phyloP scores from a whole-genome alignment of 2,888 invertebrate genomes.

The Teleiodes luculella region DNA sequence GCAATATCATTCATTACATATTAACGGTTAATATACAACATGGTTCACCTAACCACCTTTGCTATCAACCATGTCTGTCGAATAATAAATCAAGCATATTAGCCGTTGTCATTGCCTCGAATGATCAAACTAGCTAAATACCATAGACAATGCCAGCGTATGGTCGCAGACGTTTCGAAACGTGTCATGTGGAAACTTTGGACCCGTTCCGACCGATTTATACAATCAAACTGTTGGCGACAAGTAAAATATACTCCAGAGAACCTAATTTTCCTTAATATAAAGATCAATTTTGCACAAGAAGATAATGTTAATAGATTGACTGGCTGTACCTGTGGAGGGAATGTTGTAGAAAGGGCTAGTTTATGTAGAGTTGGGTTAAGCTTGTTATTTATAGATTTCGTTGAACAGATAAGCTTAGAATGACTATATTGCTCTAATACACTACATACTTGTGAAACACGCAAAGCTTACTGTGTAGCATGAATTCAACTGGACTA shows the following conservation, averaged over 20 bases:
- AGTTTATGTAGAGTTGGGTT: neutral
- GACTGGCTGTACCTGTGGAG: neutral
- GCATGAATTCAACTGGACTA: no score
- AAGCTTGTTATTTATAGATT: neutral
- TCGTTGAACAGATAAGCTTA: neutral
- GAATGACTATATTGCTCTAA: neutral
- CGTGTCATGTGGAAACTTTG: neutral
- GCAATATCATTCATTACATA: no score
- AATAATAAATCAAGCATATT: neutral
- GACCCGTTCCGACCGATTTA: neutral
- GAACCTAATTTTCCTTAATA: no score
- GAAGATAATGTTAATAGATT: no score
- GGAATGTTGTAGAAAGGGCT: neutral
- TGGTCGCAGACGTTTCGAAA: neutral
- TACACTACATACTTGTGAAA: neutral
- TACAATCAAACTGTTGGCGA: neutral
- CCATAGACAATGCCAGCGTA: neutral
- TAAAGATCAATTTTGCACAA: no score
- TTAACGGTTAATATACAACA: no score
- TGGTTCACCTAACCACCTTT: no score
- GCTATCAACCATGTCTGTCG: neutral
- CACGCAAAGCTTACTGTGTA: no score
- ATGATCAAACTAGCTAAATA: neutral
- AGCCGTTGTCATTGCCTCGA: neutral
- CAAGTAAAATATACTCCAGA: no score